Evolutionary conservation across 2,888 invertebrate species (phyloP), one percentile per base, ranked within the genome.

Genomic region (Shargacucullia verbasci): DNA sequence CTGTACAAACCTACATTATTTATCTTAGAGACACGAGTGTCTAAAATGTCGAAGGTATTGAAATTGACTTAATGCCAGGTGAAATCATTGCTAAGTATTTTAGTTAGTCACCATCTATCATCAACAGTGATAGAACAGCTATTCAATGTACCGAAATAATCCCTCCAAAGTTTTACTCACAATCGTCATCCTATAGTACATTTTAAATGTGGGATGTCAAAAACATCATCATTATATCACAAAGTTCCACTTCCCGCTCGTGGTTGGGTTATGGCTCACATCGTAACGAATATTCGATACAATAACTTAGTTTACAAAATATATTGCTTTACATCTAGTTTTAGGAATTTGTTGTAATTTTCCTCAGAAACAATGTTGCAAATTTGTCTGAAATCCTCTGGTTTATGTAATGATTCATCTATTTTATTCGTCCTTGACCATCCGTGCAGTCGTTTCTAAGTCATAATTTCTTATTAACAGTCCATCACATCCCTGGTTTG

Each of bases 381-480:
- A 40, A 34, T 46, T 59, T 35, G 20, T 43, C 11, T 46, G 6
- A n/a, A 20, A 33, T 15, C 27, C 27, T 15, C 27, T 44, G 38
- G 20, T 33, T 65, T 62, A 68, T 41, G 47, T 59, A 72, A 68
- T 45, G 31, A 64, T 59, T 43, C 29, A 62, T 57, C 25, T n/a
- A 39, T 50, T 58, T 37, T 35, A 15, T 47, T 13, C 43, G 48
- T 61, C 53, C 59, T 49, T 56, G 60, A 59, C 38, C 56, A 59
- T 60, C 53, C 38, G 33, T 61, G 47, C 56, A 54, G 54, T 40
- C 46, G 56, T 64, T 64, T 60, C 59, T 63, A 66, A 67, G 61
- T 61, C 67, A 61, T 63, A 56, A 49, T 62, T 67, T 75, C 66
- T 70, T 72, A 65, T 62, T 69, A 70, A 54, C 75, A 64, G 56